Evolutionary conservation across 2,797 vertebrate species (phyloP).

Genomic region (Pygocentrus nattereri): DNA sequence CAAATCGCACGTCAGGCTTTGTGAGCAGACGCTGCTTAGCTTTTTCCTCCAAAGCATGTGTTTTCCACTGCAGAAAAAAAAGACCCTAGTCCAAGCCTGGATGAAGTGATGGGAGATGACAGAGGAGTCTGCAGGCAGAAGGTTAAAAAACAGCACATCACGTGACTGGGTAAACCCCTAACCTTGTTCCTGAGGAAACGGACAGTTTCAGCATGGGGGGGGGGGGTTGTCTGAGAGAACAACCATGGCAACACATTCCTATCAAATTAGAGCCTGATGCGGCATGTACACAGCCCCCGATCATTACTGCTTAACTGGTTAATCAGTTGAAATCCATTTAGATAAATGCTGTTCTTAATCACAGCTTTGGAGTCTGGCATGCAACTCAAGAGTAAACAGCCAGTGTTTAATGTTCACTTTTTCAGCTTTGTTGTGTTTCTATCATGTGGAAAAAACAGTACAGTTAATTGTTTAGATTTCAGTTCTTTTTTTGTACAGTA

Average conservation of each 20-base stretch:
- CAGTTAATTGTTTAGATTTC: not conserved
- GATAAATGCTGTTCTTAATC: constrained; percentile 63
- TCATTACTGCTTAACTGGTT: constrained; percentile 66
- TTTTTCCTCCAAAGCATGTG: constrained; percentile 68
- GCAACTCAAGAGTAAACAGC: constrained; percentile 30
- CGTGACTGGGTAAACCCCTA: constrained; percentile 74
- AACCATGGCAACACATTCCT: constrained; percentile 64
- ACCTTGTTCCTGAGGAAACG: constrained; percentile 76
- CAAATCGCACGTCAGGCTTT: constrained; percentile 46
- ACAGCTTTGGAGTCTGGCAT: constrained; percentile 46
- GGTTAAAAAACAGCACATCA: constrained; percentile 78
- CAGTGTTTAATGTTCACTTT: constrained; percentile 13
- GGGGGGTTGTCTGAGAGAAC: constrained; percentile 46
- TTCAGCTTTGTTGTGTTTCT: constrained; percentile 4
- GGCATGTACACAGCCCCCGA: constrained; percentile 56
- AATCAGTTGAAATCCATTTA: constrained; percentile 67
- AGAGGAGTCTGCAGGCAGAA: constrained; percentile 81
- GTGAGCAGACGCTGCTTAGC: constrained; percentile 18
- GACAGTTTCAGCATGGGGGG: constrained; percentile 62
- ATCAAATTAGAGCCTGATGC: constrained; percentile 64
- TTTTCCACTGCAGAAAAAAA: constrained; percentile 66
- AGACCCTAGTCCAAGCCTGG: constrained; percentile 67
- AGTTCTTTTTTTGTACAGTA: not conserved
- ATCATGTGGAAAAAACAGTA: not conserved
- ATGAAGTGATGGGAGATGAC: constrained; percentile 81